A percentile compares a stretch with the other conserved stretches of the same genome.
Evolutionary conservation across 2,888 invertebrate genomes (phyloP).

Genomic region (Mimas tiliae): DNA sequence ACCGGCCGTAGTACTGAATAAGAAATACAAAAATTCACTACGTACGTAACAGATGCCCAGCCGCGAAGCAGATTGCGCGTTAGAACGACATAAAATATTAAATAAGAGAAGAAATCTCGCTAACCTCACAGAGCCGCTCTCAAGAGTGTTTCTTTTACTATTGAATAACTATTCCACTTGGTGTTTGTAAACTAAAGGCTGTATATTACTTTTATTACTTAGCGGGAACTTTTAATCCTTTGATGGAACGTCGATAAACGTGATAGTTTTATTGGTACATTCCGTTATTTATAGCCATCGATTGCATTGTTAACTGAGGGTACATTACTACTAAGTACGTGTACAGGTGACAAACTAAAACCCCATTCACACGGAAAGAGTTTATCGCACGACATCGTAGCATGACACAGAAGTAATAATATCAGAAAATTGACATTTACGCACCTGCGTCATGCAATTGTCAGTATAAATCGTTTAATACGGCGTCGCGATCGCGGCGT

Average conservation of each 20-base stretch:
- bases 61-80: slow-evolving; percentile 57
- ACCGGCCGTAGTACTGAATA: slow-evolving; percentile 19
- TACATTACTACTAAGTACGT: too few species aligned
- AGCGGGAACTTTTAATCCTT: background rate
- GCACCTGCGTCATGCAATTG: too few species aligned
- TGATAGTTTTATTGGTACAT: too few species aligned
- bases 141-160: slow-evolving; percentile 48
- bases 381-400: too few species aligned
- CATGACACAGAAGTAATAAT: too few species aligned
- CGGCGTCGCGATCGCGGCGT: too few species aligned
- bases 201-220: slow-evolving; percentile 4
- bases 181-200: slow-evolving; percentile 9
- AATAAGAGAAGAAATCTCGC: slow-evolving; percentile 56
- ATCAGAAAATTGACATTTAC: too few species aligned
- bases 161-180: slow-evolving; percentile 1
- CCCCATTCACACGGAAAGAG: too few species aligned
- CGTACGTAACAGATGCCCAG: slow-evolving; percentile 38
- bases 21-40: slow-evolving; percentile 23
- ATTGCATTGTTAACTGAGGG: too few species aligned
- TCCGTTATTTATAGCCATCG: too few species aligned
- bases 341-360: too few species aligned
- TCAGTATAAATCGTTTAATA: too few species aligned
- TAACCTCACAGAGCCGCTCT: slow-evolving; percentile 54
- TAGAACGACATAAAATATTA: slow-evolving; percentile 70
- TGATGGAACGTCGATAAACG: background rate